Conservation (phyloP, 2,888 invertebrate genomes). For the Penaeus monodon region DNA sequence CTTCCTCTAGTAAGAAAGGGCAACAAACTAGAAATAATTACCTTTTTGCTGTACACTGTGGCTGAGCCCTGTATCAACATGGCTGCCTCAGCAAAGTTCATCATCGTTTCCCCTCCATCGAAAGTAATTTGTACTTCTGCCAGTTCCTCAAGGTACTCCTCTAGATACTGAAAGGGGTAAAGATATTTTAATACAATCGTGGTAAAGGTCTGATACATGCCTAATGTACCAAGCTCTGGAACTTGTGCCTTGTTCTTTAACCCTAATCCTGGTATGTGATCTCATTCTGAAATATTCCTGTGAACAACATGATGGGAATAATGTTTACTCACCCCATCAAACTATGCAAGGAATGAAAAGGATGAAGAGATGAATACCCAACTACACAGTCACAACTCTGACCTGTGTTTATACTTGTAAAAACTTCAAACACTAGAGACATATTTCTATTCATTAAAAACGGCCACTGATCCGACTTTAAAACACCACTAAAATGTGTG, state of each 20-base stretch:
- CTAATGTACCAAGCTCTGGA: not conserved
- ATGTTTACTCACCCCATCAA: too few species aligned
- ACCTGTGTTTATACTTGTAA: too few species aligned
- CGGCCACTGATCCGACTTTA: not conserved
- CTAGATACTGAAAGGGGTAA: constrained; percentile 72
- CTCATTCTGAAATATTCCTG: too few species aligned
- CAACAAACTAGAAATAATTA: not conserved
- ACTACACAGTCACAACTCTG: too few species aligned
- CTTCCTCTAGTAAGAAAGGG: not conserved
- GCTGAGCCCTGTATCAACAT: constrained; percentile 81
- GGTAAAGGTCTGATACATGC: not conserved
- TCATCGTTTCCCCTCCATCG: constrained; percentile 72
- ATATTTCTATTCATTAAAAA: too few species aligned
- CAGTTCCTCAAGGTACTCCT: constrained; percentile 74
- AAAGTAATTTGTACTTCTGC: constrained; percentile 70
- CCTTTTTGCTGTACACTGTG: constrained; percentile 79
- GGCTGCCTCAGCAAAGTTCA: constrained; percentile 84
- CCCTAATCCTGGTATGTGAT: too few species aligned
- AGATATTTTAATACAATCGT: not conserved
- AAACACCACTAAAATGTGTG: not conserved
- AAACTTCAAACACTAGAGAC: too few species aligned
- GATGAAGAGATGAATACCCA: too few species aligned
- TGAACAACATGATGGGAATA: too few species aligned
- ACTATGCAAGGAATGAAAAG: too few species aligned
- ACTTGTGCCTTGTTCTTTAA: too few species aligned